phyloP scores from a whole-genome alignment of 2,888 invertebrate species.

The Metopia argyrocephala region DNA sequence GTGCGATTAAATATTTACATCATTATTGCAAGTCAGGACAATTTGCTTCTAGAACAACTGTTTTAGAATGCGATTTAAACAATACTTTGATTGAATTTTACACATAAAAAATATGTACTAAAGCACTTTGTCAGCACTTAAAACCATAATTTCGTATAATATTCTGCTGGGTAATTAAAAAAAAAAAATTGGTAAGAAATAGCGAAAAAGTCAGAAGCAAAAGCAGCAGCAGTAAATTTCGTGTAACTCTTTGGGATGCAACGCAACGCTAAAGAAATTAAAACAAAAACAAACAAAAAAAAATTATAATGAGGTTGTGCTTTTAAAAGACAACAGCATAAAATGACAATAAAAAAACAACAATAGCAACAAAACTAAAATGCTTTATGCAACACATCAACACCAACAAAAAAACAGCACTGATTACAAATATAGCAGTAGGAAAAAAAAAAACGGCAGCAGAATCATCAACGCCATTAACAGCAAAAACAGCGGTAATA shows the following conservation, averaged over 20 bases:
- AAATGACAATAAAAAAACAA: too few relatives aligned
- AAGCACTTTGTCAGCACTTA: too few relatives aligned
- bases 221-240: slow-evolving; percentile 31
- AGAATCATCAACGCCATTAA: slow-evolving; percentile 35
- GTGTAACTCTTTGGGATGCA: slow-evolving; percentile 54
- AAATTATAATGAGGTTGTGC: slow-evolving; percentile 62
- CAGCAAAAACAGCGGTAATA: slow-evolving; percentile 26
- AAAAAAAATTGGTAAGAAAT: too few relatives aligned
- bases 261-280: slow-evolving; percentile 50
- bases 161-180: too few relatives aligned
- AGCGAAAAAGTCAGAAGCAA: too few relatives aligned
- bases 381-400: slow-evolving; percentile 46
- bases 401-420: slow-evolving; percentile 42
- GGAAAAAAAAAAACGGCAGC: slow-evolving; percentile 60
- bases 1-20: too few relatives aligned
- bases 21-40: too few relatives aligned
- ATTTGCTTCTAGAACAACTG: too few relatives aligned
- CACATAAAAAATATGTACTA: too few relatives aligned
- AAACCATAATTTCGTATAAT: too few relatives aligned
- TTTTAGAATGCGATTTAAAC: too few relatives aligned
- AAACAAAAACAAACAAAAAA: slow-evolving; percentile 36
- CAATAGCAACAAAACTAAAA: slow-evolving; percentile 35
- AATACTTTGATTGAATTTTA: too few relatives aligned
- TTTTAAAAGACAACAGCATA: slow-evolving; percentile 49
- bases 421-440: slow-evolving; percentile 16